A percentile compares a stretch with the other conserved stretches of the same genome.
Evolutionary conservation across 2,113 vertebrate genomes (phyloP).

Genomic region (Ginglymostoma cirratum): DNA sequence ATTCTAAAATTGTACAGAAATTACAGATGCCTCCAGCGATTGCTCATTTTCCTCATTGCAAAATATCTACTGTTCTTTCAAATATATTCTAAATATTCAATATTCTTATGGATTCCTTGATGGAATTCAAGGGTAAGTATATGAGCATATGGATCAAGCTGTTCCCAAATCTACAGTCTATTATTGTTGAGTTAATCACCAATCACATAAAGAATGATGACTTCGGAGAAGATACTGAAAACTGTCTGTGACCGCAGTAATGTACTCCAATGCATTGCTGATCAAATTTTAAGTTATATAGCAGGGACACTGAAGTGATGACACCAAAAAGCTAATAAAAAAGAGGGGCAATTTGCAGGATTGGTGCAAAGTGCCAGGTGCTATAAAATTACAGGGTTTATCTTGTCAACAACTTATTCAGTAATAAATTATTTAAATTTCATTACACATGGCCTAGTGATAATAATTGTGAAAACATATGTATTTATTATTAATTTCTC

Average conservation of each 20-base stretch:
- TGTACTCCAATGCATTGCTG: neutral
- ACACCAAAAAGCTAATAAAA: neutral
- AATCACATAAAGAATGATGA: neutral
- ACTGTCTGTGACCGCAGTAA: neutral
- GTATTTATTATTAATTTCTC: neutral
- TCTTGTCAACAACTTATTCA: neutral
- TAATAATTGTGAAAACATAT: neutral
- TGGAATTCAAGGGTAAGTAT: neutral
- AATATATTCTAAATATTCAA: neutral
- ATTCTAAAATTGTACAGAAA: neutral
- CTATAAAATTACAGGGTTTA: neutral
- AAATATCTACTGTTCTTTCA: neutral
- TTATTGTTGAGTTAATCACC: neutral
- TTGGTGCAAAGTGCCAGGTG: neutral
- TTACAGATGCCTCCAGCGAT: neutral
- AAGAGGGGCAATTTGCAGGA: neutral
- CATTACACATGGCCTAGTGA: neutral
- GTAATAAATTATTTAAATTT: neutral
- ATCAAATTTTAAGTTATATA: neutral
- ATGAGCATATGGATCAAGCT: neutral
- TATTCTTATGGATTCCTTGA: neutral
- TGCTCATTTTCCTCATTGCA: neutral
- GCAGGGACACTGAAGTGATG: neutral
- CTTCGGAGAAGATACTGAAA: neutral
- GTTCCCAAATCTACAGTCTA: neutral